Evolutionary conservation across 2,888 invertebrate genomes (phyloP), one percentile per base, ranked within the genome.

Genomic region (Phanerotoma sp.): DNA sequence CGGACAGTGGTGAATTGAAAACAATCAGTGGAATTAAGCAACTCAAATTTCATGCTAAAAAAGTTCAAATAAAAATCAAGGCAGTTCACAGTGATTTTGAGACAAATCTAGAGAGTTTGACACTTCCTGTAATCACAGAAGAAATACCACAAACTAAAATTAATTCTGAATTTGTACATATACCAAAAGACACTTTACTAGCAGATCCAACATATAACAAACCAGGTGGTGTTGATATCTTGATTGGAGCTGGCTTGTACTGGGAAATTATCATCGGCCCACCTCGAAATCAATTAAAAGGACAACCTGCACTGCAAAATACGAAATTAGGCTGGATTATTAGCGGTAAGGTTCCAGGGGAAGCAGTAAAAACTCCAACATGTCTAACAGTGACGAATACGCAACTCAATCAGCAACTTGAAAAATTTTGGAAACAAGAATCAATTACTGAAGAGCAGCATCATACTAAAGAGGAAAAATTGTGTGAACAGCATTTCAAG

Each of bases 381-480:
- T 47, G 47, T 41, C 21, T 28, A n/a, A 7, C 28, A 22, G 15
- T 56, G 2, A 54, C 48, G 2, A 58, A 56, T 30, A 20, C 38
- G 4, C 15, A n/a, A 38, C 18, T 63, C n/a, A 58, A 56, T 30
- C 18, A 30, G 4, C 15, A n/a, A 38, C 18, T 63, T 13, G 56
- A 61, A 35, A 45, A 37, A 37, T 69, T 67, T 54, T 66, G 64
- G 66, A 52, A 55, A 22, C 53, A 67, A 11, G 67, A 66, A 38
- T 63, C 62, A 41, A 6, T 49, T 4, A 40, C 37, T 37, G 16
- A 49, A 25, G 32, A n/a, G 6, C 52, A 44, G 4, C 20, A 35
- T 25, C 25, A 35, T 5, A 60, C 60, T 0, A 38, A 48, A 11
- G 61, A 66, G 55, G 63, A 65, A 47, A 28, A 7, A 5, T 54